Evolutionary conservation across 2,888 invertebrate genomes (phyloP), one percentile per base, ranked within the genome.

Genomic region (Coremacera marginata): DNA sequence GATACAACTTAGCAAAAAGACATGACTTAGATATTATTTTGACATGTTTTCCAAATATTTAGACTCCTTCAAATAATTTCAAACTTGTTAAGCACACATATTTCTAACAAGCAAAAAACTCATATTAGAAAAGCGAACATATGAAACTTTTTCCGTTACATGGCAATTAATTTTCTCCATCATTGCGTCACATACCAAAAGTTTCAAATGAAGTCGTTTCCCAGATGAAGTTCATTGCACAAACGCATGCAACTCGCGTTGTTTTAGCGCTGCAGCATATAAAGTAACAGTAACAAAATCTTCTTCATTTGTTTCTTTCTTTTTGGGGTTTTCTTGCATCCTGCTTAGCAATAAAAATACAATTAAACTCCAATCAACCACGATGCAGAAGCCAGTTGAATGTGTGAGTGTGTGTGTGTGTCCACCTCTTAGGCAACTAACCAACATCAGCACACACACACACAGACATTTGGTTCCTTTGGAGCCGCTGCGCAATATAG

Each of bases 311-410:
- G 68, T 27, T 68, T 7, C 52, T 14, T 11, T 22, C 27, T 44
- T 3, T 27, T 11, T 52, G 68, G 11, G 19, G 3, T 37, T 19
- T 31, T 11, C 22, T 16, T 27, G 27, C 63, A 75, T 49, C 52
- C 52, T 44, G 65, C 37, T n/a, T 22, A 49, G 67, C 44, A 49
- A 73, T 44, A 34, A 67, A 72, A 67, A 34, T 67, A 70, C 67
- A 31, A 67, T 65, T 55, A 55, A 65, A 72, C 27, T 25, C 57
- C 55, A 71, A 60, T 60, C 37, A 44, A 44, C 19, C 60, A 60
- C 31, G 57, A 27, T 55, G 55, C 55, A 70, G 55, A 31, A 57
- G 70, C 57, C 8, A 19, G n/a, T 55, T 37, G 65, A n/a, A 1
- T 34, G n/a, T 65, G 4, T 22, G 25, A 8, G 22, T 34, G 25